A percentile compares a stretch with the other conserved stretches of the same genome.
Evolutionary conservation across 1,140 invertebrate genomes (phyloP).

Genomic region (Bombus superbus): DNA sequence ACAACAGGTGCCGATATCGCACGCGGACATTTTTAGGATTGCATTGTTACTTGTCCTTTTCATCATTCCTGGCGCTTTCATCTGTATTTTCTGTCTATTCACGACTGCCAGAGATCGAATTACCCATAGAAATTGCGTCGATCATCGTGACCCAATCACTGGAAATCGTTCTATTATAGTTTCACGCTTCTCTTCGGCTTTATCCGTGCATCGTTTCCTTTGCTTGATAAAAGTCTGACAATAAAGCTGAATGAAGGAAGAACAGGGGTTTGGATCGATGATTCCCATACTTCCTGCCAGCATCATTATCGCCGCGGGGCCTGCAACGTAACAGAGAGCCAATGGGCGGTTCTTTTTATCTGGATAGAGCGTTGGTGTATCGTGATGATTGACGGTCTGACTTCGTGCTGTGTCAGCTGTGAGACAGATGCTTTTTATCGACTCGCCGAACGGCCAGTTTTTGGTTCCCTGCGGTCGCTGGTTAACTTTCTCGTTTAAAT

Average conservation of each 20-base stretch:
- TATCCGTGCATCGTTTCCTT: not conserved
- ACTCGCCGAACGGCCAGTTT: not conserved
- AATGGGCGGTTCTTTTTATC: constrained; percentile 32
- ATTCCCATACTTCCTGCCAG: not conserved
- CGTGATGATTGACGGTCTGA: constrained; percentile 33
- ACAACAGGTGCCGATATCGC: constrained; percentile 49
- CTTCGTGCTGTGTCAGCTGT: constrained; percentile 4
- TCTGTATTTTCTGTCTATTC: not conserved
- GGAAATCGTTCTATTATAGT: not conserved
- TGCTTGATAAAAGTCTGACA: not conserved
- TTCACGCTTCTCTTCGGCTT: not conserved
- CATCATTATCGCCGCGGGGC: constrained; percentile 17
- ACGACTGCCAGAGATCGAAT: constrained; percentile 8
- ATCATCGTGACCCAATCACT: not conserved
- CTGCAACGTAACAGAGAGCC: constrained; percentile 4
- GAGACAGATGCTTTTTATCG: constrained; percentile 21
- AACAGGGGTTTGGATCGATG: constrained; percentile 22
- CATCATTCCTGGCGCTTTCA: not conserved
- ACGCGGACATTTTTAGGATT: constrained; percentile 18
- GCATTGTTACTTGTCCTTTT: constrained; percentile 16
- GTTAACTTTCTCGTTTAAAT: not conserved
- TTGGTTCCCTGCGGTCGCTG: not conserved
- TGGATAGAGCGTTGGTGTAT: constrained; percentile 3
- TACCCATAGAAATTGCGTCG: not conserved
- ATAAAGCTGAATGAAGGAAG: not conserved